These are phyloP conservation scores for Odobenus rosmarus DNA, from an alignment of 2,113 vertebrate species.

Conservation along the genomic window DNA sequence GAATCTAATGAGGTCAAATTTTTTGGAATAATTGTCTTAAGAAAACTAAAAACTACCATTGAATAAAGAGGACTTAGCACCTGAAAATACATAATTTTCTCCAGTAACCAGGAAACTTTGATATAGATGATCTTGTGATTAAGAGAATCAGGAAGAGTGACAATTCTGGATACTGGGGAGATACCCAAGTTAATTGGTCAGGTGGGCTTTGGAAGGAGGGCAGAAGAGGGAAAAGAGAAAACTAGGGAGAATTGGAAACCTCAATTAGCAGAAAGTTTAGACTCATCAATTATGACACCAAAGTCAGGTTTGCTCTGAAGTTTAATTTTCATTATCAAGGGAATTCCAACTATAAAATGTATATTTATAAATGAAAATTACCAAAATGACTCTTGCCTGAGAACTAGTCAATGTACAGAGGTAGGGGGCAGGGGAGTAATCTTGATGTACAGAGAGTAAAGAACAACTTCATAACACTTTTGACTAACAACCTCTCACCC, in stretches of 20 bases:
- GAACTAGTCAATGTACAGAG: background rate
- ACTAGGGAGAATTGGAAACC: background rate
- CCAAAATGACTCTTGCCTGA: background rate
- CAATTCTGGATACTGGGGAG: background rate
- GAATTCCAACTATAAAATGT: background rate
- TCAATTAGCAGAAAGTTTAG: background rate
- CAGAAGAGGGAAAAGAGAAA: background rate
- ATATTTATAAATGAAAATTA: background rate
- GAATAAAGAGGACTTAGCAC: background rate
- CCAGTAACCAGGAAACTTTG: background rate
- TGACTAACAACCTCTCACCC: background rate
- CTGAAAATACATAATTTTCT: background rate
- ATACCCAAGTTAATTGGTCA: background rate
- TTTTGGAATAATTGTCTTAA: background rate
- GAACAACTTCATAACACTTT: background rate
- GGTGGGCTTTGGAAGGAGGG: background rate
- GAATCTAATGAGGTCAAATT: background rate
- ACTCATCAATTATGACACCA: too few relatives aligned
- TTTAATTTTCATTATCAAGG: background rate
- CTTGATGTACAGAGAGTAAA: background rate
- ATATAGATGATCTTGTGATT: background rate
- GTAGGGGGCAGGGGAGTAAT: accelerated
- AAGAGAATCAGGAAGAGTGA: background rate
- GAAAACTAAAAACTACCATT: background rate
- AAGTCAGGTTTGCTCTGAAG: background rate